Conservation (phyloP, 2,113 vertebrate genomes). For the Apistogramma diplotaenia region DNA sequence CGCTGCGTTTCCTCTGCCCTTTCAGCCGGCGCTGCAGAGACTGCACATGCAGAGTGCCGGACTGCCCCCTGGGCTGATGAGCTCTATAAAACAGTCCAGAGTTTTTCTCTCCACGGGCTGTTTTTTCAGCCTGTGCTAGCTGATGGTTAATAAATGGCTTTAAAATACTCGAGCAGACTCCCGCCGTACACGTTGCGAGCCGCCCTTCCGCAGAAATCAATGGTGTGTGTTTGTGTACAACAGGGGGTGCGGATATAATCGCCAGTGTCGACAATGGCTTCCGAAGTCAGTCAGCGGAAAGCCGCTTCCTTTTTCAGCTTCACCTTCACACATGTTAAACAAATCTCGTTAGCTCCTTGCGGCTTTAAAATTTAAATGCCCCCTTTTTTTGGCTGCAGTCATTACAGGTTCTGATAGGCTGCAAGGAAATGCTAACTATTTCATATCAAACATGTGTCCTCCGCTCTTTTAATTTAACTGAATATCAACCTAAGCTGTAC, state of each 20-base stretch:
- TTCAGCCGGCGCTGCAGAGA: constrained; percentile 3
- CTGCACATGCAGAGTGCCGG: neutral
- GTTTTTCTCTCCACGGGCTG: constrained; percentile 15
- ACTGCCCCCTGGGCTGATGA: neutral
- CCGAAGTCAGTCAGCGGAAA: constrained; percentile 12
- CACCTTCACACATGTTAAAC: neutral
- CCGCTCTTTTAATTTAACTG: neutral
- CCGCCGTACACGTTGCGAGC: neutral
- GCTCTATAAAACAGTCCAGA: constrained; percentile 22
- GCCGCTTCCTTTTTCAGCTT: neutral
- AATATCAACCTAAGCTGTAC: neutral
- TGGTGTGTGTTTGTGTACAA: constrained; percentile 40
- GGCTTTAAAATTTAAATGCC: neutral
- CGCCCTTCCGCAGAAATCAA: constrained; percentile 24
- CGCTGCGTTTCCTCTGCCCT: constrained; percentile 45
- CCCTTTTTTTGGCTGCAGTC: neutral
- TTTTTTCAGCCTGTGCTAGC: constrained; percentile 12
- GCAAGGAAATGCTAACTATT: neutral
- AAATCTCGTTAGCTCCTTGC: neutral
- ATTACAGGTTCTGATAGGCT: neutral
- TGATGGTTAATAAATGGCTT: constrained; percentile 55
- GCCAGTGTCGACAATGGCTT: constrained; percentile 14
- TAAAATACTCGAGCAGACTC: constrained; percentile 51
- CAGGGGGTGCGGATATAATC: constrained; percentile 3
- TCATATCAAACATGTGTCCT: neutral